Conservation (phyloP, 2,797 vertebrate species). For the Leptatherina wallacei region DNA sequence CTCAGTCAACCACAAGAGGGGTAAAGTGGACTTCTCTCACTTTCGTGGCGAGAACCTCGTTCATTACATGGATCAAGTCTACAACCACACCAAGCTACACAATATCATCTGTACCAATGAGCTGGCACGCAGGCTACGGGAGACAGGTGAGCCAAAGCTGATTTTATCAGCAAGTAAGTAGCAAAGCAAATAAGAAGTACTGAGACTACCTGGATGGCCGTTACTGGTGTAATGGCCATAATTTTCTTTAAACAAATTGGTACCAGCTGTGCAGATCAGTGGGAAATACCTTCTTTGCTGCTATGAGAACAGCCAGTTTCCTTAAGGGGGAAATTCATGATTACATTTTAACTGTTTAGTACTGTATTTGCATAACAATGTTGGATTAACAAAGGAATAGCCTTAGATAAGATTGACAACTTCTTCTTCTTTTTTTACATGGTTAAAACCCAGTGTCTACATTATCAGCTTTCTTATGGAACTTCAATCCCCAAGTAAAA, state of each 20-base stretch:
- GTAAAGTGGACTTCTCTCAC: conserved; percentile 77
- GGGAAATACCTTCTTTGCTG: no score
- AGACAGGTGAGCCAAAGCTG: conserved; percentile 80
- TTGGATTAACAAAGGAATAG: not conserved
- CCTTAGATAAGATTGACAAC: no score
- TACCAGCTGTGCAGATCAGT: not conserved
- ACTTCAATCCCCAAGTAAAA: not conserved
- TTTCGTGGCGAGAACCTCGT: conserved; percentile 80
- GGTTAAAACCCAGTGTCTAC: not conserved
- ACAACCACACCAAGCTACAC: conserved; percentile 89
- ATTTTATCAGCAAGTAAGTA: not conserved
- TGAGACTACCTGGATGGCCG: not conserved
- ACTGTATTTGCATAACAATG: no score
- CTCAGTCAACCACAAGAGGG: conserved; percentile 80
- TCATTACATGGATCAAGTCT: conserved; percentile 48
- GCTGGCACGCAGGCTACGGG: conserved; percentile 83
- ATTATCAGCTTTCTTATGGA: no score
- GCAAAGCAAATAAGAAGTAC: not conserved
- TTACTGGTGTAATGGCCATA: not conserved
- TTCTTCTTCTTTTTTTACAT: not conserved
- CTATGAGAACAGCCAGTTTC: no score
- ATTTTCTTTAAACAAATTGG: no score
- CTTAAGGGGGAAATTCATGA: no score
- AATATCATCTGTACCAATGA: conserved; percentile 87
- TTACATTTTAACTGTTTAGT: no score